phyloP scores from a whole-genome alignment of 1,140 invertebrate species.

The Paraescarpia echinospica region DNA sequence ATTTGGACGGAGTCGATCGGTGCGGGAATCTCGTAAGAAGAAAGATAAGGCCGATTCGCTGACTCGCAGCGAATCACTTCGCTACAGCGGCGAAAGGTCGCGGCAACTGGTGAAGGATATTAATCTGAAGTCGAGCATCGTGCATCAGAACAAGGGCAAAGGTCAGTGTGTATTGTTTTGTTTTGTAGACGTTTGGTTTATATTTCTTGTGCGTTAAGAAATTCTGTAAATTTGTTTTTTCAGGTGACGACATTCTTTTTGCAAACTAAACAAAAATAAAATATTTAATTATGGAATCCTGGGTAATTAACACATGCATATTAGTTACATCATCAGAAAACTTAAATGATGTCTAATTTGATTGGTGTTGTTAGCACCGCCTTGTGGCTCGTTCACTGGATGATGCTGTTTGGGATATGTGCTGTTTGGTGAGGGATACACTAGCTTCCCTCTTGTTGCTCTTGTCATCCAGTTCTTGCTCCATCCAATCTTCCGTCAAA shows the following conservation, averaged over 20 bases:
- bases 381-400: background rate
- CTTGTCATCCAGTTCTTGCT: background rate
- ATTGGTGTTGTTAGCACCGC: background rate
- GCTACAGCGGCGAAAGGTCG: conserved; percentile 22
- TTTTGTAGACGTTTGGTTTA: too few species aligned
- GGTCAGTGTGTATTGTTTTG: conserved; percentile 16
- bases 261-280: too few species aligned
- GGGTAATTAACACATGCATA: too few species aligned
- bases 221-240: background rate
- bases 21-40: conserved; percentile 4
- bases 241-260: too few species aligned
- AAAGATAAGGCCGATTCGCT: conserved; percentile 17
- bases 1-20: background rate
- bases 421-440: background rate
- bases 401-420: background rate
- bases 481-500: background rate
- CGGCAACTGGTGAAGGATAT: conserved; percentile 28
- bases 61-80: conserved; percentile 25
- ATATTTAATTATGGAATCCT: too few species aligned
- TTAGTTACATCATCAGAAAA: background rate
- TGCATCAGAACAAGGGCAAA: conserved; percentile 30
- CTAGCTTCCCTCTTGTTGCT: background rate
- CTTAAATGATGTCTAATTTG: background rate
- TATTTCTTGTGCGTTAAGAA: background rate
- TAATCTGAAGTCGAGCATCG: conserved; percentile 30